Conservation (phyloP, 2,888 invertebrate species). For the Melikaiella ostensackeni region DNA sequence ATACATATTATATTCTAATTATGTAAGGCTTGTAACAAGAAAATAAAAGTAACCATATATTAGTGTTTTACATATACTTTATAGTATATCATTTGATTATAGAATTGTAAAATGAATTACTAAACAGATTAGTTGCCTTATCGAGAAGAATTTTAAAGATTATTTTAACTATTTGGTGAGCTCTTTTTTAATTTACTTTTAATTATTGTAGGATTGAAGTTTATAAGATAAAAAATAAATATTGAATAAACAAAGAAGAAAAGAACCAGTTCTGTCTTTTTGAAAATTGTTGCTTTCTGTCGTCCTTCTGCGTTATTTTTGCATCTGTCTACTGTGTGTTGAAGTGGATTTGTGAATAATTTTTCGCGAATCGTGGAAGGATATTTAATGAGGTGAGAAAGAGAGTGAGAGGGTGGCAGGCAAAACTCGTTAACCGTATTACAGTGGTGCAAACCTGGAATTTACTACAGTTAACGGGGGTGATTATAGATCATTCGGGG, state of each 20-base stretch:
- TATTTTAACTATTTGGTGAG: constrained; percentile 67
- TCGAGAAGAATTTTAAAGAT: constrained; percentile 61
- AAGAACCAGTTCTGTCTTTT: constrained; percentile 28
- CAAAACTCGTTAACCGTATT: too few species aligned
- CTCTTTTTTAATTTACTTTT: constrained; percentile 51
- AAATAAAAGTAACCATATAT: constrained; percentile 77
- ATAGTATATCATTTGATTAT: constrained; percentile 72
- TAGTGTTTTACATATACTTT: constrained; percentile 78
- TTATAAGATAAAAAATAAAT: constrained; percentile 66
- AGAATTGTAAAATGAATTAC: constrained; percentile 71
- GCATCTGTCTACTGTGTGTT: constrained; percentile 21
- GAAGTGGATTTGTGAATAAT: constrained; percentile 53
- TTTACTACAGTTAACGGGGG: too few species aligned
- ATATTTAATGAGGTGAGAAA: constrained; percentile 50
- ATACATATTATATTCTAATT: constrained; percentile 77
- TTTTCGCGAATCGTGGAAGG: constrained; percentile 10
- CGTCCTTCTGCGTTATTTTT: constrained; percentile 18
- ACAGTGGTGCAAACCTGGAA: too few species aligned
- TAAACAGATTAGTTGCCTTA: constrained; percentile 73
- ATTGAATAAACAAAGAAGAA: constrained; percentile 62
- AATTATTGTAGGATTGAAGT: constrained; percentile 68
- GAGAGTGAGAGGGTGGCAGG: constrained; percentile 65
- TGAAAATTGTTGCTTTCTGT: constrained; percentile 33
- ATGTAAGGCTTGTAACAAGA: constrained; percentile 77
- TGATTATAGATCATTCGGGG: too few species aligned